Conservation (phyloP, 2,113 vertebrate genomes). For the Megaleporinus macrocephalus region DNA sequence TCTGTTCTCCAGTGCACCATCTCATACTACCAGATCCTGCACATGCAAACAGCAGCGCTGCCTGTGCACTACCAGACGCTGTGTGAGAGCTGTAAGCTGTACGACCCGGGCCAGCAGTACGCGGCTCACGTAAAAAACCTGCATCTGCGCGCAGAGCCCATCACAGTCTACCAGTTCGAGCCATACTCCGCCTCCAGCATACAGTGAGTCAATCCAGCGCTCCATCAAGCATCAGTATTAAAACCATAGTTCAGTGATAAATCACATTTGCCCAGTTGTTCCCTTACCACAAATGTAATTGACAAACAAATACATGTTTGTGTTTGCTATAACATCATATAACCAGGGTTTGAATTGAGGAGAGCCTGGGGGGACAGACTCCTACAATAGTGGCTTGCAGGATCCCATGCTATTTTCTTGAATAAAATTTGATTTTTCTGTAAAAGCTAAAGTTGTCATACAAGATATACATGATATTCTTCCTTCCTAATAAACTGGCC, state of each 20-base stretch:
- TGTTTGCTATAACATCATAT: too few relatives aligned
- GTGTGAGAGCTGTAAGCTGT: conserved; percentile 96
- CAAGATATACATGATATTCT: too few relatives aligned
- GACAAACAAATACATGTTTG: not conserved
- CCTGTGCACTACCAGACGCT: conserved; percentile 94
- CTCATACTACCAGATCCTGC: conserved; percentile 96
- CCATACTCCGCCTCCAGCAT: conserved; percentile 74
- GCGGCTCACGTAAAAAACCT: conserved; percentile 86
- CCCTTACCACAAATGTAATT: too few relatives aligned
- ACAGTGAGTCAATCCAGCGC: conserved; percentile 64
- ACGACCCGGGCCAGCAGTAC: conserved; percentile 93
- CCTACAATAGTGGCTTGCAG: too few relatives aligned
- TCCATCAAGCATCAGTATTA: not conserved
- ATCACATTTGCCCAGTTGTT: too few relatives aligned
- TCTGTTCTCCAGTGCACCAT: conserved; percentile 84
- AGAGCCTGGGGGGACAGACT: too few relatives aligned
- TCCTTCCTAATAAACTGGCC: too few relatives aligned
- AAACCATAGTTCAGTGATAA: too few relatives aligned
- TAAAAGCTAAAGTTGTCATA: too few relatives aligned
- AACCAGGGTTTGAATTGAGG: too few relatives aligned
- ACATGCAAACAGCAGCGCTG: conserved; percentile 89
- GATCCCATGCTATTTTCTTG: too few relatives aligned
- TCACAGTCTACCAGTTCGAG: conserved; percentile 84
- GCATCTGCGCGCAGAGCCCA: conserved; percentile 81
- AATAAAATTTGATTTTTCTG: too few relatives aligned